phyloP scores from a whole-genome alignment of 2,888 invertebrate genomes.

The Callyntrura guangdongensis region DNA sequence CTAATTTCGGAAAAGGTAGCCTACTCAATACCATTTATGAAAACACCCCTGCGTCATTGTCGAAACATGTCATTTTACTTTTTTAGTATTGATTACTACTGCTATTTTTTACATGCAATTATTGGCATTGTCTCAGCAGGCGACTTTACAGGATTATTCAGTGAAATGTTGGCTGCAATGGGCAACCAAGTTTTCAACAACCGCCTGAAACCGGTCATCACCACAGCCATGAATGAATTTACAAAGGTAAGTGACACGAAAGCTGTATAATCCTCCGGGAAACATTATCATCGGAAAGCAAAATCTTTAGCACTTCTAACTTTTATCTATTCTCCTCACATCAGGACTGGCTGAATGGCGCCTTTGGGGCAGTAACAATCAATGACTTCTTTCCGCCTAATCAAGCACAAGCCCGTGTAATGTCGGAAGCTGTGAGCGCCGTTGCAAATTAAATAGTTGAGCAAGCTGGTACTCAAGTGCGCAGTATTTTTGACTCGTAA shows the following conservation, averaged over 20 bases:
- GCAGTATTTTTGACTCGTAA: not conserved
- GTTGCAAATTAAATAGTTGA: slow-evolving; percentile 53
- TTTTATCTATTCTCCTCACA: not conserved
- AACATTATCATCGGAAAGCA: not conserved
- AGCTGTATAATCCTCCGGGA: not conserved
- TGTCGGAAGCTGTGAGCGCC: slow-evolving; percentile 75
- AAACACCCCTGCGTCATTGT: not conserved
- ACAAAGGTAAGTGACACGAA: slow-evolving; percentile 68
- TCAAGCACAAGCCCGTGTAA: slow-evolving; percentile 51
- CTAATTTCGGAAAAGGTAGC: slow-evolving; percentile 63
- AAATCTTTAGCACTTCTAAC: not conserved
- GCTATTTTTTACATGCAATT: not conserved
- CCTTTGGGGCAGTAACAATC: slow-evolving; percentile 74
- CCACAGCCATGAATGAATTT: slow-evolving; percentile 78
- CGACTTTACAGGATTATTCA: slow-evolving; percentile 74
- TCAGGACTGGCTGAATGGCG: slow-evolving; percentile 79
- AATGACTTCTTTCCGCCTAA: slow-evolving; percentile 57
- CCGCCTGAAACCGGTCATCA: slow-evolving; percentile 78
- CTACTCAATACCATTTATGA: not conserved
- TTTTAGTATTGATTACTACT: no score
- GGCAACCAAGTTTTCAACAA: slow-evolving; percentile 79
- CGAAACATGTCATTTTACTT: not conserved
- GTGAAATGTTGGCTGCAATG: slow-evolving; percentile 80
- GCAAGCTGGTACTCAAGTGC: slow-evolving; percentile 3
- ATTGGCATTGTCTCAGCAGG: slow-evolving; percentile 46